Evolutionary conservation across 37 sponge, comb jelly and placozoan genomes (phyloP).

Genomic region (Aphrocallistes beatrix): DNA sequence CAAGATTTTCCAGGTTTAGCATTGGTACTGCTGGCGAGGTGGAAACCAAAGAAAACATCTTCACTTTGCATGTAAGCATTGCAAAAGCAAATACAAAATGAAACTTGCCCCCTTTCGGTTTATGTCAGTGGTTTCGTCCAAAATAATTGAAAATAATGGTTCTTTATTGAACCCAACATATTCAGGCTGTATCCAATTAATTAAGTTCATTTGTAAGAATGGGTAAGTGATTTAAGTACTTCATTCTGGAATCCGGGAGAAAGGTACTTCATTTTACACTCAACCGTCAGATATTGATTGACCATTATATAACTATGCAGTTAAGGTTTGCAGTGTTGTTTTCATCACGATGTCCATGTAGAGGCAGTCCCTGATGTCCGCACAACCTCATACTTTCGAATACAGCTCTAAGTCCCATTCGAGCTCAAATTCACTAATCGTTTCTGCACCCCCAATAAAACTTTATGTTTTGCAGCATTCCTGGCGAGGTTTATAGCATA

Average conservation of each 20-base stretch:
- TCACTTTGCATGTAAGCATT: not conserved
- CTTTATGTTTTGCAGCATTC: not conserved
- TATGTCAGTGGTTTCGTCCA: not conserved
- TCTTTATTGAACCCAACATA: not conserved
- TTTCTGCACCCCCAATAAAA: not conserved
- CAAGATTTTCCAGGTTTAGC: not conserved
- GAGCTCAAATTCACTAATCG: constrained; percentile 14
- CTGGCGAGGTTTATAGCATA: not conserved
- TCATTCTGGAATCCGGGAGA: not conserved
- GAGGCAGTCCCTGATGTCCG: not conserved
- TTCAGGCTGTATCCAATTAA: not conserved
- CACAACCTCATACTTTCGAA: not conserved
- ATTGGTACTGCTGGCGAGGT: constrained; percentile 7
- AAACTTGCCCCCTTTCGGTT: not conserved
- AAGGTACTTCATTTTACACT: not conserved
- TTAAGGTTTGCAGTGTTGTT: constrained; percentile 9
- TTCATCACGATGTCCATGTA: not conserved
- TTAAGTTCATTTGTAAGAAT: not conserved
- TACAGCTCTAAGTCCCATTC: not conserved
- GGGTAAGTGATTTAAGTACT: not conserved
- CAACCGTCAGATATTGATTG: not conserved
- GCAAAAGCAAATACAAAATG: too few relatives aligned
- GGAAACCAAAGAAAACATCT: not conserved
- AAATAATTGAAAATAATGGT: not conserved
- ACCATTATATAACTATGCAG: not conserved